These are phyloP conservation scores for Scaptomyza montana DNA, from an alignment of 1,140 invertebrate genomes.

Conservation along the genomic window DNA sequence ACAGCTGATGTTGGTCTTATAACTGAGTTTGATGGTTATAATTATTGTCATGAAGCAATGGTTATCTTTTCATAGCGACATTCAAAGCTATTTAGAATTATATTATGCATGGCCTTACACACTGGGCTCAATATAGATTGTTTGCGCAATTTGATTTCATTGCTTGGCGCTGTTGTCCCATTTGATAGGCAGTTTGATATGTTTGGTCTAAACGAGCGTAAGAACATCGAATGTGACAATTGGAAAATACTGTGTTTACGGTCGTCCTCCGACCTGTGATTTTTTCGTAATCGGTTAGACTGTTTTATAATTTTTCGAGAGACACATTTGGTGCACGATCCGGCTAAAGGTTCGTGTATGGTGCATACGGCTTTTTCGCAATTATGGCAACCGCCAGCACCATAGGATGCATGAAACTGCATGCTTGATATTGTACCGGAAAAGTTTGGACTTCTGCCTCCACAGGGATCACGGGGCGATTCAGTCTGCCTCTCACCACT, in stretches of 20 bases:
- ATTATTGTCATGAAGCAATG: slow-evolving; percentile 57
- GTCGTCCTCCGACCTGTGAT: not conserved
- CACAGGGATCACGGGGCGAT: slow-evolving; percentile 28
- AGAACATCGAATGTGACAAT: not conserved
- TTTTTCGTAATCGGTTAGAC: slow-evolving; percentile 4
- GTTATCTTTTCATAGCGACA: slow-evolving; percentile 47
- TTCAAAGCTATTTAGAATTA: slow-evolving; percentile 54
- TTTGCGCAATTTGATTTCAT: slow-evolving; percentile 14
- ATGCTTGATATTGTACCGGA: slow-evolving; percentile 45
- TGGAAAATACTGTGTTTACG: not conserved
- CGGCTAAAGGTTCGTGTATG: not conserved
- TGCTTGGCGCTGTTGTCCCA: not conserved
- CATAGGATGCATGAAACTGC: slow-evolving; percentile 70
- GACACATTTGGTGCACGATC: not conserved
- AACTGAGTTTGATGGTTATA: slow-evolving; percentile 19
- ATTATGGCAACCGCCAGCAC: slow-evolving; percentile 64
- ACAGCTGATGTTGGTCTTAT: slow-evolving; percentile 49
- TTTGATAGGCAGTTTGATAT: not conserved
- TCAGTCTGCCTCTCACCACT: slow-evolving; percentile 18
- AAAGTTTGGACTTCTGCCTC: slow-evolving; percentile 36
- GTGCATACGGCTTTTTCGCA: slow-evolving; percentile 51
- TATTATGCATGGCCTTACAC: slow-evolving; percentile 54
- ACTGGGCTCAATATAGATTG: slow-evolving; percentile 42
- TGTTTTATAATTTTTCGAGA: slow-evolving; percentile 4
- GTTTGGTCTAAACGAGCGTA: not conserved